Evolutionary conservation across 2,797 vertebrate genomes (phyloP), one percentile per base, ranked within the genome.

Genomic region (Sebastes vulpes): DNA sequence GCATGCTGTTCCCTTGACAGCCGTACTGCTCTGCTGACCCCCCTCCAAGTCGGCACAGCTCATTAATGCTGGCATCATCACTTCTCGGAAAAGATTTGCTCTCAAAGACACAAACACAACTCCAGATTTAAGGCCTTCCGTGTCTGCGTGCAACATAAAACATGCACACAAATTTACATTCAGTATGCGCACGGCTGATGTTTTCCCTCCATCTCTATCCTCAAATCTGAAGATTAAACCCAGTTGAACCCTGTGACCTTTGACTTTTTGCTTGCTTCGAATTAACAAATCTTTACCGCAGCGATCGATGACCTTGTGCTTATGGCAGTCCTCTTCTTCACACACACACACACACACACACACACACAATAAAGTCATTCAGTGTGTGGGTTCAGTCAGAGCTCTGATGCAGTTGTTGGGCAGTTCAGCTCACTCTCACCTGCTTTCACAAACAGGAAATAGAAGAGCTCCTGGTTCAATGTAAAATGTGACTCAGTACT

Each of bases 51-150:
- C 60, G 21, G 57, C 64, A 56, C 23, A 20, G 38, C 61, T 70
- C 61, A 50, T 79, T 52, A 83, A 70, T 46, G 23, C 74, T 12
- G 3, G 5, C 66, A 20, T 82, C 76, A 64, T 64, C 60, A 20
- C 69, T 65, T 72, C 53, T 59, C 32, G 26, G 52, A 69, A 53
- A 46, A 46, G 12, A 65, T 67, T 61, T 74, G 35, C 59, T 72
- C 18, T 48, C 28, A 29, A n/a, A 81, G 71, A 60, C 53, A 50
- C 26, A 23, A 77, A 65, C 28, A 70, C 28, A 26, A 9, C 53
- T 64, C 14, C 23, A 29, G 35, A 69, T 42, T 67, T 52, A 58
- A 20, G n/a, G 20, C 64, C 75, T 53, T 42, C 16, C n/a, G 7
- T 29, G 25, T 54, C 48, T 48, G 3, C 23, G 20, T 25, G 32